Base-by-base conservation (phyloP, 1,140 invertebrate species). In the Drosophila subobscura region DNA sequence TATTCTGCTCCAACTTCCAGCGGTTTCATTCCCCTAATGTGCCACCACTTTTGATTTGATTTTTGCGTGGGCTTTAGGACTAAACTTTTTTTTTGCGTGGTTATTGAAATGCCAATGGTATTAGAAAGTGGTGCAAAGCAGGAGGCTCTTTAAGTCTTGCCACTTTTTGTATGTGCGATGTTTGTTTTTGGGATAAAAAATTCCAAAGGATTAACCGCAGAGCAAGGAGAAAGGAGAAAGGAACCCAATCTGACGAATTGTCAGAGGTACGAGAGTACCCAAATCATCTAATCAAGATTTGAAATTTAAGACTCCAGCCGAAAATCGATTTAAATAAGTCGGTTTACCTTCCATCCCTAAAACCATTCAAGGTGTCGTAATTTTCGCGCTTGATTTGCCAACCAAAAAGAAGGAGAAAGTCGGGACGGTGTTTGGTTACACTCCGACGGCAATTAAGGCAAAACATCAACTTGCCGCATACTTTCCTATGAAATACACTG, bases 261-360 rank as follows among this genome's bases (percentile, higher is more conserved):
- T 23, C 25, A 16, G 20, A 27, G 12, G 20, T n/a, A 10, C 42
- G 16, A 33, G 8, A 33, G 29, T 29, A 27, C 50, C 14, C 66
- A 67, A 59, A 52, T 51, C 44, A 49, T n/a, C 25, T 53, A 65
- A 73, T 73, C 71, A 63, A 73, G 70, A 73, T 73, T 64, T 73
- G 70, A 64, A 73, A 29, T 73, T 73, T 73, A 73, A 73, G 52
- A 50, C 71, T 64, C 71, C 41, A 42, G 52, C 29, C 46, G 22
- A 73, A 73, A 73, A 73, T 73, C 70, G 71, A 73, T 73, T 73
- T 65, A 73, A 64, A 73, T 65, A 73, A 73, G 70, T 52, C 73
- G 71, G 71, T 65, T 73, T 56, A 73, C 22, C 51, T 45, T 5
- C 14, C 67, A 72, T 42, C 22, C 56, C 50, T 52, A 33, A 3